Evolutionary conservation across 2,888 invertebrate species (phyloP).

Genomic region (Hofmannophila pseudospretella): DNA sequence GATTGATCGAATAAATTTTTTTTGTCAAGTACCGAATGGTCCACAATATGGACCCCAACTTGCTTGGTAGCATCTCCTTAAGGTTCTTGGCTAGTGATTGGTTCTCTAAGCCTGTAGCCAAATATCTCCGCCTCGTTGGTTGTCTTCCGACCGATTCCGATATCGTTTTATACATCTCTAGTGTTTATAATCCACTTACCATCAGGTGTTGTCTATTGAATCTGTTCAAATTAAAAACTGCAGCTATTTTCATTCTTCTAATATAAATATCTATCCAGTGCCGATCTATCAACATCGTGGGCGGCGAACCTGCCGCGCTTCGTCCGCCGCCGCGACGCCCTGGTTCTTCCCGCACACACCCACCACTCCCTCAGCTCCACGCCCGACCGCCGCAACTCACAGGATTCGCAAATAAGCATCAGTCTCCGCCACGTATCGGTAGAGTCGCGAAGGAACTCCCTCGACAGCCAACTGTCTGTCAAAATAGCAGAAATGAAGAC

Average conservation of each 20-base stretch:
- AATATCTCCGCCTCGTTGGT: no score
- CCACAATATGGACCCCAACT: no score
- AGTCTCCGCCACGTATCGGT: conserved; percentile 90
- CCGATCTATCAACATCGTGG: conserved; percentile 94
- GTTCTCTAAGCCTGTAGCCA: no score
- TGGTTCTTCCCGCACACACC: conserved; percentile 77
- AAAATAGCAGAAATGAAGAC: conserved; percentile 91
- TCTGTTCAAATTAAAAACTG: conserved; percentile 3
- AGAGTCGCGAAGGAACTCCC: conserved; percentile 90
- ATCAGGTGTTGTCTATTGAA: no score
- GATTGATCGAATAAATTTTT: no score
- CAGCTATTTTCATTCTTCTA: not conserved
- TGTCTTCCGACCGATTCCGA: no score
- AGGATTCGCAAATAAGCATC: conserved; percentile 84
- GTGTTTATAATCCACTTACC: no score
- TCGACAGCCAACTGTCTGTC: conserved; percentile 91
- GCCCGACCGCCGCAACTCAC: conserved; percentile 79
- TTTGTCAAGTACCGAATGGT: no score
- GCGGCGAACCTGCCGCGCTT: conserved; percentile 93
- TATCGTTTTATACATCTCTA: no score
- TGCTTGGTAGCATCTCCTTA: no score
- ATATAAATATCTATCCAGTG: conserved; percentile 62
- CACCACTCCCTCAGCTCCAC: conserved; percentile 74
- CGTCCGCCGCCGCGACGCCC: conserved; percentile 89
- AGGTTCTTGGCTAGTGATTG: no score